These are phyloP conservation scores for Globodera rostochiensis DNA, from an alignment of 1,140 invertebrate species.

Conservation along the genomic window DNA sequence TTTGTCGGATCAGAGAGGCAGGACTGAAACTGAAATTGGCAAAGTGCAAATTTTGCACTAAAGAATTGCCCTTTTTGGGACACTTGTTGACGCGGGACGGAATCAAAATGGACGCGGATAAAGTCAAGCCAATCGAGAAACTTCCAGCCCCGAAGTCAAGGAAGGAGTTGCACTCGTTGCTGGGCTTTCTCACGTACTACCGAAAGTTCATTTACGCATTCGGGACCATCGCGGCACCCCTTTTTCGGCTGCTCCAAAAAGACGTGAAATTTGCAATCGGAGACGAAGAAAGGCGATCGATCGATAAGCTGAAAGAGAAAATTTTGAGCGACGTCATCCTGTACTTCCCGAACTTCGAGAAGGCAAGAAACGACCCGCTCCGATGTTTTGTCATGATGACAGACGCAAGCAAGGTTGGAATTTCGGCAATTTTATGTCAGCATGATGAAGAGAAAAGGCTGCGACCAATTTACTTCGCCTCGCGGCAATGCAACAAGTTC, in stretches of 20 bases:
- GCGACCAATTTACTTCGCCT: too few relatives aligned
- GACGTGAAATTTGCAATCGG: not conserved
- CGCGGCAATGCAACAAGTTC: too few relatives aligned
- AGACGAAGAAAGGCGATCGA: not conserved
- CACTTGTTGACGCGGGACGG: not conserved
- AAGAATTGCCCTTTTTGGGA: not conserved
- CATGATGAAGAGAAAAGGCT: too few relatives aligned
- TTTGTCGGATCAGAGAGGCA: too few relatives aligned
- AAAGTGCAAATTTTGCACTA: not conserved
- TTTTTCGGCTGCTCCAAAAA: not conserved
- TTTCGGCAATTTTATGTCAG: too few relatives aligned
- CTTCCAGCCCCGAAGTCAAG: not conserved
- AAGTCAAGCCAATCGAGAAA: constrained; percentile 3
- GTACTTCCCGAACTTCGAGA: too few relatives aligned
- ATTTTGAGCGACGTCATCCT: not conserved
- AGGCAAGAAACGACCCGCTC: too few relatives aligned
- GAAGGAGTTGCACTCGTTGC: not conserved
- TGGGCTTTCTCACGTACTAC: not conserved
- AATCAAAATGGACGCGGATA: constrained; percentile 11
- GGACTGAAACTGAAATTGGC: too few relatives aligned
- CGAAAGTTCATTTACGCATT: too few relatives aligned
- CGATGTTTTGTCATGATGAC: too few relatives aligned
- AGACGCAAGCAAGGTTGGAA: too few relatives aligned
- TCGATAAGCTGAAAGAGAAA: constrained; percentile 13
- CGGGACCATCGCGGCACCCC: constrained; percentile 28